Percentiles rank a stretch among this genome's conserved stretches.
phyloP scores from a whole-genome alignment of 1,140 invertebrate genomes.

The Phocides pigmalion region DNA sequence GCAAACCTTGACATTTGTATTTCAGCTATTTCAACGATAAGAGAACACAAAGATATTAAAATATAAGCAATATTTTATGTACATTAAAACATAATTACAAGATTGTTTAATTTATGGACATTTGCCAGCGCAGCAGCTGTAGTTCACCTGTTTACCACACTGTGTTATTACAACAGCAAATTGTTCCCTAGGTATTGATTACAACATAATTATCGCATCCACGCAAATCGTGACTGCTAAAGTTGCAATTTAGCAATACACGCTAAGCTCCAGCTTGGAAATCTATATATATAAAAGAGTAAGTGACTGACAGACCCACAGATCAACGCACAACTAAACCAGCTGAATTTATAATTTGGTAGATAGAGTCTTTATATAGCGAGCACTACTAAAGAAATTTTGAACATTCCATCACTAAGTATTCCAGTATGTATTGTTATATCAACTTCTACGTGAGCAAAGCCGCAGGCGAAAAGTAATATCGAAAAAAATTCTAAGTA shows the following conservation, averaged over 20 bases:
- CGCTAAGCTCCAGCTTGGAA: too few species aligned
- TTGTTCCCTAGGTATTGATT: conserved; percentile 20
- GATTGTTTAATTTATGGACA: background rate
- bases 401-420: too few species aligned
- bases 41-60: background rate
- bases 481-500: too few species aligned
- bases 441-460: too few species aligned
- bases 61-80: background rate
- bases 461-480: too few species aligned
- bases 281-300: background rate
- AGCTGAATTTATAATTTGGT: too few species aligned
- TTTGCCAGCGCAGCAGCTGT: conserved; percentile 8
- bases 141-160: conserved; percentile 26
- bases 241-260: conserved; percentile 10
- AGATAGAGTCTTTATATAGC: too few species aligned
- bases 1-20: too few species aligned
- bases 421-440: too few species aligned
- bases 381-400: too few species aligned
- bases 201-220: conserved; percentile 13
- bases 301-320: background rate
- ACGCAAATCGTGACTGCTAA: conserved; percentile 10
- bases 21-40: background rate
- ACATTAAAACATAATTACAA: conserved; percentile 11
- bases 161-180: conserved; percentile 25
- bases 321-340: too few species aligned